Base-by-base conservation (phyloP, 2,888 invertebrate species). In the Melanargia galathea region DNA sequence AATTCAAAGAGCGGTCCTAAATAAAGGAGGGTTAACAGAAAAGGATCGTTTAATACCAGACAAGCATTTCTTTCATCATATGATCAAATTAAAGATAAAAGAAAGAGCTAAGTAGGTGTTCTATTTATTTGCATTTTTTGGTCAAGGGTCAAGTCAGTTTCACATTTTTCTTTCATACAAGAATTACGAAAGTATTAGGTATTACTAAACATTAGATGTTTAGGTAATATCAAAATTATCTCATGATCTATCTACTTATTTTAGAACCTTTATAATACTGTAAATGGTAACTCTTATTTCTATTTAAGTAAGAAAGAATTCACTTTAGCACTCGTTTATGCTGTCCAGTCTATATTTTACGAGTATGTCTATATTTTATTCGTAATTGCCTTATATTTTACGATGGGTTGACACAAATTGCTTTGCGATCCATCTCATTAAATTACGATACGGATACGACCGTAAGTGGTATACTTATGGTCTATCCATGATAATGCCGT, bases 371-470 rank as follows among this genome's bases (percentile, higher is more conserved):
- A 64, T 62, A 63, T 69, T 69, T 71, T 69, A 70, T 70, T 65
- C 69, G 66, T 70, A 72, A 70, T 71, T 68, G 68, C 65, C 45
- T 46, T 46, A 22, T 46, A 46, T 72, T 69, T 70, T 64, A 68
- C 68, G 62, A 63, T 63, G 60, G 65, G 68, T 70, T 71, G 70
- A 71, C 71, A 69, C 67, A 71, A 71, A 71, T 70, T 70, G 69
- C 69, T 63, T 33, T 35, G 67, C 65, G 63, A 63, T 60, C 67
- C 63, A 54, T 67, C 62, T 64, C 61, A 64, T 69, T 69, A 63
- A 67, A 69, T 64, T 68, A 64, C 59, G 63, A 65, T 65, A 67
- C 45, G 38, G 64, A 63, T 65, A 65, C 43, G 45, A 22, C 22
- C 45, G 18, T 46, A 46, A 46, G 45, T 46, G 45, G 45, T 46